A percentile compares a stretch with the other conserved stretches of the same genome.
Conservation (phyloP, 1,140 invertebrate genomes). For the Pararge aegeria region DNA sequence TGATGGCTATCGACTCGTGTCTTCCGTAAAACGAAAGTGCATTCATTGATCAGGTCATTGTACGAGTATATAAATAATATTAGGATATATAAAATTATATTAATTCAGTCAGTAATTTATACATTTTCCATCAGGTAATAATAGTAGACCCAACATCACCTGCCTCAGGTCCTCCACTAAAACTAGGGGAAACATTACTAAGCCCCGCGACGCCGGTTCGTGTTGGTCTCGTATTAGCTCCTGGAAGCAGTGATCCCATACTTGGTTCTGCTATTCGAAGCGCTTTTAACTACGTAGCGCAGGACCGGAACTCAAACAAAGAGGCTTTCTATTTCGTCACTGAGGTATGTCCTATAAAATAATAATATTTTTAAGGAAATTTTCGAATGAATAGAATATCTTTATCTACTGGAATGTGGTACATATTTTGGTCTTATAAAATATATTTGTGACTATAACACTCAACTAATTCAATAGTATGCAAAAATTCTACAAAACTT, state of each 20-base stretch:
- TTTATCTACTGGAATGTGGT: too few relatives aligned
- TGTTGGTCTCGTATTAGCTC: constrained; percentile 94
- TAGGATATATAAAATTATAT: too few relatives aligned
- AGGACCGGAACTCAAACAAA: constrained; percentile 85
- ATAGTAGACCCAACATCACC: constrained; percentile 92
- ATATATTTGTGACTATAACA: too few relatives aligned
- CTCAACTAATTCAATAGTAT: too few relatives aligned
- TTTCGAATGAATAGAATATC: too few relatives aligned
- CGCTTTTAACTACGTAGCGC: constrained; percentile 95
- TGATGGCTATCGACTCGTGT: too few relatives aligned
- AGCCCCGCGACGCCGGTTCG: constrained; percentile 93
- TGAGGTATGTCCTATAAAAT: constrained; percentile 81
- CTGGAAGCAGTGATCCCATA: constrained; percentile 81
- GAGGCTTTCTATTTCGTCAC: constrained; percentile 91
- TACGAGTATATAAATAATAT: too few relatives aligned
- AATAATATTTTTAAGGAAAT: neutral
- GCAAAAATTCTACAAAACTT: too few relatives aligned
- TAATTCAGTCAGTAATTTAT: constrained; percentile 4
- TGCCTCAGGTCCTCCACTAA: constrained; percentile 86
- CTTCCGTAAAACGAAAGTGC: too few relatives aligned
- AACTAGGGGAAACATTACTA: constrained; percentile 94
- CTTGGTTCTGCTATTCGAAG: constrained; percentile 90
- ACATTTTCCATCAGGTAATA: constrained; percentile 83
- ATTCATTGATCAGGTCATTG: too few relatives aligned
- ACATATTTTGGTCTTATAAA: too few relatives aligned